phyloP scores from a whole-genome alignment of 2,888 invertebrate genomes.

The Temnothorax rugatulus region DNA sequence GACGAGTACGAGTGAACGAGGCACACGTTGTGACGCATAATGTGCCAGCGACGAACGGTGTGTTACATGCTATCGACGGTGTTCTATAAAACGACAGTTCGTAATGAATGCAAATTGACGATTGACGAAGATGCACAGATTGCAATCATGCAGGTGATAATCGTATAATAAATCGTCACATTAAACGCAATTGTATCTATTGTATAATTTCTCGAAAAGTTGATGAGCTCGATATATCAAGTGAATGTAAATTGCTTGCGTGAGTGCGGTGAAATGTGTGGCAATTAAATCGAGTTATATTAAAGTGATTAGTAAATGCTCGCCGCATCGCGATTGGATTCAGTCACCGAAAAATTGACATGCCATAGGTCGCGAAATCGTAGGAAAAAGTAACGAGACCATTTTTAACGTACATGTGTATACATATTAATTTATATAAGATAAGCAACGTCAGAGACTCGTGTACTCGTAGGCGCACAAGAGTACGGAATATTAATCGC shows the following conservation, averaged over 20 bases:
- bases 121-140: conserved; percentile 13
- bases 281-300: conserved; percentile 10
- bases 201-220: neutral
- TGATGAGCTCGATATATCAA: neutral
- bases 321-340: conserved; percentile 23
- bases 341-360: conserved; percentile 42
- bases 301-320: conserved; percentile 20
- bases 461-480: conserved; percentile 26
- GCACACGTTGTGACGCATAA: conserved; percentile 94
- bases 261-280: neutral
- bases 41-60: conserved; percentile 95
- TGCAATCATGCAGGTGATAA: conserved; percentile 33
- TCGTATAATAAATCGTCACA: conserved; percentile 9
- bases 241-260: conserved; percentile 12
- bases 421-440: conserved; percentile 75
- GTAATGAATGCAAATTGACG: conserved; percentile 5
- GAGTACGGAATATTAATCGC: conserved; percentile 56
- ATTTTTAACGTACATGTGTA: conserved; percentile 64
- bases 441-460: conserved; percentile 49
- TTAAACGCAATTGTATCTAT: neutral
- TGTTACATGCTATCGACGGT: conserved; percentile 93
- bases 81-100: conserved; percentile 87
- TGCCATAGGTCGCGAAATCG: conserved; percentile 78
- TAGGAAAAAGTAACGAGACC: conserved; percentile 66
- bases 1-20: conserved; percentile 94